Percentiles rank a stretch among this genome's conserved stretches.
These are phyloP conservation scores for Psammodynastes pulverulentus DNA, from an alignment of 2,113 vertebrate species.

Conservation along the genomic window DNA sequence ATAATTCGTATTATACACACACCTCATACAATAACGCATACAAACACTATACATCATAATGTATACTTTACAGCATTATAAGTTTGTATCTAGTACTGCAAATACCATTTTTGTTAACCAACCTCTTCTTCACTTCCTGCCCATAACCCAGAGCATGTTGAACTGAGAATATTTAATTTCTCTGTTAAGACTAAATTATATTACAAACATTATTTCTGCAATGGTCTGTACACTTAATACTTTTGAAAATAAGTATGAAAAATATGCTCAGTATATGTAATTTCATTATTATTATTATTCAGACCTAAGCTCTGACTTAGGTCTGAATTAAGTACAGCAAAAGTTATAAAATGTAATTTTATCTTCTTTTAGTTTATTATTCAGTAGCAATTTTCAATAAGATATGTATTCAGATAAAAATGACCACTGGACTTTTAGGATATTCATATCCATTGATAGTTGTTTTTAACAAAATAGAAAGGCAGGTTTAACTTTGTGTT, in stretches of 20 bases:
- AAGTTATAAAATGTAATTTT: constrained; percentile 49
- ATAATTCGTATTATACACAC: constrained; percentile 8
- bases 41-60: neutral
- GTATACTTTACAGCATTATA: neutral
- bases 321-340: neutral
- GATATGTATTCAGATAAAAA: constrained; percentile 17
- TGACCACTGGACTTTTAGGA: constrained; percentile 56
- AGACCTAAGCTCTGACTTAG: neutral
- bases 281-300: constrained; percentile 23
- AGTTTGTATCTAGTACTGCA: neutral
- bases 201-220: neutral
- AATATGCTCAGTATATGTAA: constrained; percentile 4
- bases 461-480: constrained; percentile 44
- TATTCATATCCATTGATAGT: neutral
- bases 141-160: neutral
- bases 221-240: neutral
- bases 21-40: neutral
- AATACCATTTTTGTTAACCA: neutral
- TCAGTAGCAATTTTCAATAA: constrained; percentile 29
- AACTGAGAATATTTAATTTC: neutral
- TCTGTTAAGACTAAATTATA: neutral
- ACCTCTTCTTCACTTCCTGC: neutral
- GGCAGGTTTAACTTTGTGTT: constrained; percentile 45
- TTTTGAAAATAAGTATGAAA: constrained; percentile 9
- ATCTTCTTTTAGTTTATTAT: constrained; percentile 43